Evolutionary conservation across 2,113 vertebrate species (phyloP), one percentile per base, ranked within the genome.

Genomic region (Xenopus borealis): DNA sequence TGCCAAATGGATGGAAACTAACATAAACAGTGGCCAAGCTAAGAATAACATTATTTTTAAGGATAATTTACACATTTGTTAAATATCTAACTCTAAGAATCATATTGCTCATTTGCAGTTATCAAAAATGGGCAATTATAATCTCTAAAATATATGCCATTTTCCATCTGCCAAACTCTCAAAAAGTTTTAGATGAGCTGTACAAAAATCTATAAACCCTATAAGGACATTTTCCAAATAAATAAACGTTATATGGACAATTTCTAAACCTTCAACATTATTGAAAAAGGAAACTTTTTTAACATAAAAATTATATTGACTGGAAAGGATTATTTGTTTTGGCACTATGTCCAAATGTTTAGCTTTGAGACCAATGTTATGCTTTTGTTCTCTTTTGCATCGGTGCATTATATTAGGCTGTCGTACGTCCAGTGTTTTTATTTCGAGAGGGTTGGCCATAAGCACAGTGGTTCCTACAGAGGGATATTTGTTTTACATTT

Each of bases 401-500:
- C 33, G 58, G 17, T 75, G 19, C 46, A 69, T 75, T 75, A 69
- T 69, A 63, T 75, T 57, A 20, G 66, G n/a, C 58, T 69, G 73
- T 75, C 66, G 69, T 66, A 69, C 66, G 59, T 62, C 73, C 73
- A 75, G 73, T 69, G 73, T 75, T 69, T 75, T 61, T 53, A 75
- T 75, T 69, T 69, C 58, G 66, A 75, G 58, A 69, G 30, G 57
- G 58, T 75, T 69, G 73, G 73, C 73, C 50, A 63, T 23, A 33
- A 45, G 73, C 62, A 44, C 14, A 53, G 20, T 75, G 73, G 46
- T 69, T 75, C 73, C 73, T 68, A 75, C 73, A 55, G 73, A 75
- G 73, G 19, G 23, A 63, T 75, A 75, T 75, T 75, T 75, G 61
- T 68, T 75, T 75, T 62, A 58, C 73, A 75, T 75, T 75, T 75